phyloP scores from a whole-genome alignment of 2,888 invertebrate genomes.

The Pseudanteris insignis region DNA sequence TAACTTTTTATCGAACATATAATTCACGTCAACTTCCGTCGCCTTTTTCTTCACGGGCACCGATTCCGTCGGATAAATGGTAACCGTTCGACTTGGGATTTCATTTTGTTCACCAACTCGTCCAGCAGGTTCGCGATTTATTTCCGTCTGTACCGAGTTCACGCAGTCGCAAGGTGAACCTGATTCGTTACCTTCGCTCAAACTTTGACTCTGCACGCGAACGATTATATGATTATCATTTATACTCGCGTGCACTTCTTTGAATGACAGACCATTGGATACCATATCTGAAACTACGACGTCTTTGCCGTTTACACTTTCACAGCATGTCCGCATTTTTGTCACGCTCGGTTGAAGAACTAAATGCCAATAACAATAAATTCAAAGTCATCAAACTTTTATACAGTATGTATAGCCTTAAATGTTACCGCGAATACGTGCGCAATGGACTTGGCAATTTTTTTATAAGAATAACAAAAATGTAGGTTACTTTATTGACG shows the following conservation, averaged over 20 bases:
- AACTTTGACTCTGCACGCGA: conserved; percentile 49
- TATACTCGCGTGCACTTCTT: conserved; percentile 58
- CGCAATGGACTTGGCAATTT: too few relatives aligned
- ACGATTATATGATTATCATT: conserved; percentile 55
- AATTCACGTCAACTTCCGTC: too few relatives aligned
- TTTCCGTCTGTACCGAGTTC: not conserved
- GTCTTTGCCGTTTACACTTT: too few relatives aligned
- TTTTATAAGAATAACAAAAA: too few relatives aligned
- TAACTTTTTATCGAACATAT: too few relatives aligned
- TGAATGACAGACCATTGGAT: conserved; percentile 53
- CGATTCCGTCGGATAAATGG: conserved; percentile 33
- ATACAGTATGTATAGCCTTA: too few relatives aligned
- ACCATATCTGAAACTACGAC: conserved; percentile 55
- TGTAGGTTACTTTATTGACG: too few relatives aligned
- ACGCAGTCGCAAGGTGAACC: conserved; percentile 58
- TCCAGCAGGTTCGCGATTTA: not conserved
- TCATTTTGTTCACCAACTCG: not conserved
- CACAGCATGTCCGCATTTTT: too few relatives aligned
- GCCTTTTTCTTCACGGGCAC: not conserved
- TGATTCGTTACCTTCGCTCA: not conserved
- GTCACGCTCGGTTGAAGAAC: too few relatives aligned
- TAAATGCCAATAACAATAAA: too few relatives aligned
- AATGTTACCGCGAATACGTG: too few relatives aligned
- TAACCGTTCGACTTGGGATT: conserved; percentile 15
- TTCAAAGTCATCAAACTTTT: too few relatives aligned